Evolutionary conservation across 2,113 vertebrate genomes (phyloP).

Genomic region (Pungitius pungitius): DNA sequence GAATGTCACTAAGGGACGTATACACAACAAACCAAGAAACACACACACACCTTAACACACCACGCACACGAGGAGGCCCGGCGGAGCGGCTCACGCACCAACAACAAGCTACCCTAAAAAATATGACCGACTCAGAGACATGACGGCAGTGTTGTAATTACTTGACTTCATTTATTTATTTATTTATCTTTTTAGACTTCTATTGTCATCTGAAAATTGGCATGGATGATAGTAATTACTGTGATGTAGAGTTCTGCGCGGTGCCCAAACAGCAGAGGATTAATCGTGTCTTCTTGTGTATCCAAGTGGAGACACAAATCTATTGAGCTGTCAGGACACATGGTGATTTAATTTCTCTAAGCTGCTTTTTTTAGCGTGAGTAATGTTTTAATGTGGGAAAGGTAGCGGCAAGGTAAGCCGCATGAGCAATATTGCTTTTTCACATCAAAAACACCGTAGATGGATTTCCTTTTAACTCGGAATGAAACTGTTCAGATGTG

Average conservation of each 20-base stretch:
- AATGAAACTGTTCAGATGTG: slow-evolving; percentile 48
- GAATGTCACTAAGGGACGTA: slow-evolving; percentile 58
- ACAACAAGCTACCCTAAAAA: background rate
- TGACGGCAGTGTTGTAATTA: slow-evolving; percentile 32
- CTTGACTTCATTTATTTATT: slow-evolving; percentile 10
- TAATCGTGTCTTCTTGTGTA: slow-evolving; percentile 63
- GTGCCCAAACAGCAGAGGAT: slow-evolving; percentile 54
- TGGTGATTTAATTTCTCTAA: slow-evolving; percentile 70
- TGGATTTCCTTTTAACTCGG: slow-evolving; percentile 13
- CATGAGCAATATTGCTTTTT: slow-evolving; percentile 35
- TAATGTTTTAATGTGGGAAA: slow-evolving; percentile 61
- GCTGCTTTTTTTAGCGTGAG: slow-evolving; percentile 65
- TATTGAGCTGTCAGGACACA: slow-evolving; percentile 65
- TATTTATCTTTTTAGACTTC: slow-evolving; percentile 13
- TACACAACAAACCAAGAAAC: slow-evolving; percentile 16
- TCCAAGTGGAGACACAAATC: slow-evolving; percentile 63
- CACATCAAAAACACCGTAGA: slow-evolving; percentile 36
- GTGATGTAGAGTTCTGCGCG: slow-evolving; percentile 58
- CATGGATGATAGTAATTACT: slow-evolving; percentile 63
- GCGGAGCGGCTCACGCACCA: slow-evolving; percentile 19
- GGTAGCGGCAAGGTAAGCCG: slow-evolving; percentile 52
- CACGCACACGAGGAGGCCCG: slow-evolving; percentile 14
- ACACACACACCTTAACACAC: slow-evolving; percentile 16
- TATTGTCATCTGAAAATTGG: slow-evolving; percentile 62
- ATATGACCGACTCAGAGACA: background rate